Evolutionary conservation across 2,113 vertebrate genomes (phyloP).

Genomic region (Mastomys coucha): DNA sequence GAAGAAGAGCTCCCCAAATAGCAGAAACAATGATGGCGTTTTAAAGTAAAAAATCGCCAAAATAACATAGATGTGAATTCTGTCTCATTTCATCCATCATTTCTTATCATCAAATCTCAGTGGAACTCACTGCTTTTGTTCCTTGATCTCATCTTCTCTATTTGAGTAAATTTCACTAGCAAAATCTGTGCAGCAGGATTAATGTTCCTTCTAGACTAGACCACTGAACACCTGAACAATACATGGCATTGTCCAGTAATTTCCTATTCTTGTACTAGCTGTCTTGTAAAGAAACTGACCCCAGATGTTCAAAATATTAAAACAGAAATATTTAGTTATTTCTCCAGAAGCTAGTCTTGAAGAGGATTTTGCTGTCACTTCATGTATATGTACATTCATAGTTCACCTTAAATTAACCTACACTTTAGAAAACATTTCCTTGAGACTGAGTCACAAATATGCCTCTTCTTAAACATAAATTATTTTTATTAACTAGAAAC

Average conservation of each 20-base stretch:
- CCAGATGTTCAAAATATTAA: constrained; percentile 8
- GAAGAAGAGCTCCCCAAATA: neutral
- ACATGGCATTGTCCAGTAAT: neutral
- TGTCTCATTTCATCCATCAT: neutral
- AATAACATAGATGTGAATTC: neutral
- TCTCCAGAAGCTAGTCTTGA: neutral
- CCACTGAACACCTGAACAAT: neutral
- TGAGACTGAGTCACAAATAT: neutral
- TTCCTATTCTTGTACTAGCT: neutral
- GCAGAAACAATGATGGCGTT: neutral
- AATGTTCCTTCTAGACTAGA: neutral
- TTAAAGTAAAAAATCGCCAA: constrained; percentile 56
- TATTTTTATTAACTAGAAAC: constrained; percentile 37
- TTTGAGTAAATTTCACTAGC: neutral
- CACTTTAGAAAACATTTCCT: neutral
- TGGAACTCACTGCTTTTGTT: neutral
- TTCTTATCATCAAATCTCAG: constrained; percentile 4
- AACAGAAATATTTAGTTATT: neutral
- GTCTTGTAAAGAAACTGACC: neutral
- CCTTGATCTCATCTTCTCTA: neutral
- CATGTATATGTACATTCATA: neutral
- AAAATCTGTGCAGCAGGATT: neutral
- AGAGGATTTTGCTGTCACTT: neutral
- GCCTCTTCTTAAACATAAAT: neutral
- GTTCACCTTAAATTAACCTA: constrained; percentile 13